A percentile compares a stretch with the other conserved stretches of the same genome.
Conservation (phyloP, 2,113 vertebrate genomes). For the Hepsetus odoe region DNA sequence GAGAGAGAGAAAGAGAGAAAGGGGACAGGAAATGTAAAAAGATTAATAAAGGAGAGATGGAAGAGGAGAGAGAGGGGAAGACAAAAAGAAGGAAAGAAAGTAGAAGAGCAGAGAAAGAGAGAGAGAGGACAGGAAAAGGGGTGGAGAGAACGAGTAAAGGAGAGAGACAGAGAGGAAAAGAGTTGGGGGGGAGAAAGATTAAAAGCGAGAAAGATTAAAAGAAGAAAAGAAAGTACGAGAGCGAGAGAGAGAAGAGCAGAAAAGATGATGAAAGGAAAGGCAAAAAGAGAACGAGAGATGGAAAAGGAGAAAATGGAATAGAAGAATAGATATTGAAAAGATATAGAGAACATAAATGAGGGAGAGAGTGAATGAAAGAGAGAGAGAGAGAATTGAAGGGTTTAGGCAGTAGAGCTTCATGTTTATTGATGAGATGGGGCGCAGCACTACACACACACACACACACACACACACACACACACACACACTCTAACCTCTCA, state of each 20-base stretch:
- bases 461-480: background rate
- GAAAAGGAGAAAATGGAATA: background rate
- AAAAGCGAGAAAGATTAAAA: background rate
- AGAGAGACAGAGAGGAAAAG: background rate
- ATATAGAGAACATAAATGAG: no score
- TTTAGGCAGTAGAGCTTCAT: conserved; percentile 10
- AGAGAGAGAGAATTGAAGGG: background rate
- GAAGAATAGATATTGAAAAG: no score
- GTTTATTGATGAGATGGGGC: background rate
- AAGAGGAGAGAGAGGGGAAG: no score
- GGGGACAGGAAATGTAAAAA: background rate
- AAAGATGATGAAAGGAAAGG: no score
- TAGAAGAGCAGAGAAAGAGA: background rate
- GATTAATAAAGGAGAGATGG: no score
- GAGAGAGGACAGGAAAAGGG: background rate
- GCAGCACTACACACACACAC: background rate
- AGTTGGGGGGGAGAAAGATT: background rate
- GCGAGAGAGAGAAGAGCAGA: background rate
- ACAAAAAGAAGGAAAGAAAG: no score
- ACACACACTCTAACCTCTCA: no score
- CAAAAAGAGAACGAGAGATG: background rate
- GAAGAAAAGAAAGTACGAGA: background rate
- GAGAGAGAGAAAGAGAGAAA: conserved; percentile 10
- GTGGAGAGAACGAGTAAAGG: background rate
- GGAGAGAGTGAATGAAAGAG: background rate